phyloP scores from a whole-genome alignment of 2,113 vertebrate genomes.

The Ammodytes dubius region DNA sequence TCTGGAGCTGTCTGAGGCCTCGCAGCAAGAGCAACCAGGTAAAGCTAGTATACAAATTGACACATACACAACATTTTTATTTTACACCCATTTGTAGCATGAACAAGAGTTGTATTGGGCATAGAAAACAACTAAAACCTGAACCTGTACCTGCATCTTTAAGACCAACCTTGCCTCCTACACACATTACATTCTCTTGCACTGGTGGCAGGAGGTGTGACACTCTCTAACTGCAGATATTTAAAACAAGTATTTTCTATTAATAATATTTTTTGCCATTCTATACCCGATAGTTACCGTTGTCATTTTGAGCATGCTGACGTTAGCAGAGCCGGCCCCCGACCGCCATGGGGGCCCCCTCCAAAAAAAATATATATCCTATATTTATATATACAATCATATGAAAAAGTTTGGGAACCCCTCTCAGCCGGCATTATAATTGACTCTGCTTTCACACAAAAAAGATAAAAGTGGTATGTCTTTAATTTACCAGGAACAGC shows the following conservation, averaged over 20 bases:
- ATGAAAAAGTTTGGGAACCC: too few species aligned
- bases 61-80: not conserved
- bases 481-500: too few species aligned
- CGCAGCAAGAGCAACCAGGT: conserved; percentile 54
- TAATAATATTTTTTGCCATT: not conserved
- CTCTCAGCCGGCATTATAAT: too few species aligned
- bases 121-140: not conserved
- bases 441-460: too few species aligned
- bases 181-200: not conserved
- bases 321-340: not conserved
- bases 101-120: not conserved
- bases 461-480: too few species aligned
- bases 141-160: not conserved
- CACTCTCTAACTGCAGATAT: too few species aligned
- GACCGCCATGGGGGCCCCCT: too few species aligned
- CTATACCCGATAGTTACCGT: not conserved
- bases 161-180: not conserved
- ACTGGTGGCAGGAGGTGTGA: not conserved
- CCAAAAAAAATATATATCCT: too few species aligned
- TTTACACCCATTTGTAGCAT: not conserved
- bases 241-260: not conserved
- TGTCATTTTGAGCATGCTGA: not conserved
- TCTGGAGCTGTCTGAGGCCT: conserved; percentile 34
- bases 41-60: conserved; percentile 2
- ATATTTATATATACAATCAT: too few species aligned